These are phyloP conservation scores for Todus mexicanus DNA, from an alignment of 2,797 vertebrate species.

Conservation along the genomic window DNA sequence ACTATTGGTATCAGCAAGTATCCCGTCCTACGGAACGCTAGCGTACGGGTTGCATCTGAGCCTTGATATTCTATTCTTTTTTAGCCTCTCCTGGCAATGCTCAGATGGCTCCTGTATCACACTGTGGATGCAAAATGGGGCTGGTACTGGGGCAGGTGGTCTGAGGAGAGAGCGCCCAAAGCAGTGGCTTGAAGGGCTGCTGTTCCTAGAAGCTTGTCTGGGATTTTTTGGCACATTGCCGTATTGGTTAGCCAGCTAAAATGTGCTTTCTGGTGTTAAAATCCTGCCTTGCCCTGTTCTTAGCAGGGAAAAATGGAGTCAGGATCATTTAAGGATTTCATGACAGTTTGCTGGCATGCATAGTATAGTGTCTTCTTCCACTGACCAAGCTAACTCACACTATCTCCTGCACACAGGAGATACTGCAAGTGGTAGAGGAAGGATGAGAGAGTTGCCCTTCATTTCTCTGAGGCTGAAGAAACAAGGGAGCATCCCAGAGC, in stretches of 20 bases:
- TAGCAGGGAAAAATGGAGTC: background rate
- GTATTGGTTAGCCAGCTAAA: background rate
- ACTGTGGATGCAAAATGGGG: background rate
- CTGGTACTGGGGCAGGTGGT: background rate
- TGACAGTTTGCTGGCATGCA: background rate
- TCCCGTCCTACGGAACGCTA: background rate
- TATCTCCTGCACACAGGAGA: background rate
- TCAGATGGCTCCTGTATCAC: background rate
- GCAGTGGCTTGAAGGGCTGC: background rate
- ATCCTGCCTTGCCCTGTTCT: background rate
- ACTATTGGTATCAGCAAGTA: background rate
- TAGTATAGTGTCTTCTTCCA: background rate
- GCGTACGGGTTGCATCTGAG: fast-evolving
- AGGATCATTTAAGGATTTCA: background rate
- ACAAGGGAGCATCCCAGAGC: background rate
- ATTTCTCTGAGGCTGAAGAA: background rate
- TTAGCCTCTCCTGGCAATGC: background rate
- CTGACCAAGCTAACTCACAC: background rate
- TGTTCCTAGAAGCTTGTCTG: background rate
- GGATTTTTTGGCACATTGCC: background rate
- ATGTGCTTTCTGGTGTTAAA: background rate
- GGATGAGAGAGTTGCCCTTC: background rate
- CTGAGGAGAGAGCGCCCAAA: background rate
- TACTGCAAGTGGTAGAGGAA: background rate
- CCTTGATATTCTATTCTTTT: background rate